These are phyloP conservation scores for Pristionchus fissidentatus DNA, from an alignment of 2,888 invertebrate species.

Conservation along the genomic window DNA sequence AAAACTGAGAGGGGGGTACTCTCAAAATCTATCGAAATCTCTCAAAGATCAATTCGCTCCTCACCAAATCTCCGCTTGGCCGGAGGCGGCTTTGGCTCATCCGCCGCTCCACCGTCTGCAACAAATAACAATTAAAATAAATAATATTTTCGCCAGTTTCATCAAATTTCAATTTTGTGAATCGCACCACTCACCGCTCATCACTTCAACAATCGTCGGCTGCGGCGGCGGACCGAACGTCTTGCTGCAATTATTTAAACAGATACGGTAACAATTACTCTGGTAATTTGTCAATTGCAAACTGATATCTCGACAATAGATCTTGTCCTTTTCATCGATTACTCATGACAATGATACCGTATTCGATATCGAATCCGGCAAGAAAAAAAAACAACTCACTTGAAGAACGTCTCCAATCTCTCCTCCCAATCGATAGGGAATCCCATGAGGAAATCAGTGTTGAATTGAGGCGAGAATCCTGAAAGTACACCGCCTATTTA, in stretches of 20 bases:
- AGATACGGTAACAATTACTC: background rate
- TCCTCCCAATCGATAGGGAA: conserved; percentile 36
- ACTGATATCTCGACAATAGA: background rate
- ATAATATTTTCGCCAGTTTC: background rate
- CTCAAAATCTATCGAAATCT: no score
- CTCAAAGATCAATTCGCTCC: background rate
- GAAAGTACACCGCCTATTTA: background rate
- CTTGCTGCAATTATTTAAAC: background rate
- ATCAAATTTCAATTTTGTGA: background rate
- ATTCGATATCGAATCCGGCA: no score
- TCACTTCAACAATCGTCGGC: conserved; percentile 18
- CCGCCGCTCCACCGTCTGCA: background rate
- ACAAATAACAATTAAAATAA: no score
- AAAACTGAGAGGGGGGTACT: no score
- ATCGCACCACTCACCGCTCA: conserved; percentile 22
- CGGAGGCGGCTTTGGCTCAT: background rate
- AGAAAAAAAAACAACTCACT: background rate
- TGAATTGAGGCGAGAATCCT: conserved; percentile 25
- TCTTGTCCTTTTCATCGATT: no score
- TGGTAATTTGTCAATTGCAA: background rate
- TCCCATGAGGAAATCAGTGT: conserved; percentile 31
- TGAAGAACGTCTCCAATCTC: conserved; percentile 24
- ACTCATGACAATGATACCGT: no score
- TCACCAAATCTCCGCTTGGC: no score
- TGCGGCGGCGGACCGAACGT: conserved; percentile 18